Evolutionary conservation across 2,113 vertebrate species (phyloP).

Genomic region (Hyperopisus bebe): DNA sequence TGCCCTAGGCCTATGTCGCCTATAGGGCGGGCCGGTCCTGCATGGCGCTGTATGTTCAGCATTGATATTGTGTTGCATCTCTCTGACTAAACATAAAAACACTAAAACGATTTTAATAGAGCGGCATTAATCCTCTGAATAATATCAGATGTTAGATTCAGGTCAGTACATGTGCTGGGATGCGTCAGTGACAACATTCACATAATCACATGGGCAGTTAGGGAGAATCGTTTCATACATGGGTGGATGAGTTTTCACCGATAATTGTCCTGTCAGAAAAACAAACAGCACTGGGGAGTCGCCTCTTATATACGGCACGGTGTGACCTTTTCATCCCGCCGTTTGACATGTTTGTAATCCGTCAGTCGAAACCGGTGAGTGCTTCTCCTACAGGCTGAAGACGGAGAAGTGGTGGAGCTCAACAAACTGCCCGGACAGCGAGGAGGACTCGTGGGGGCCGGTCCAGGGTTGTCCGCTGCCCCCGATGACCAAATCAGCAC

Average conservation of each 20-base stretch:
- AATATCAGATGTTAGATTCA: not conserved
- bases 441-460: not conserved
- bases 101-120: not conserved
- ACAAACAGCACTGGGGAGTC: not conserved
- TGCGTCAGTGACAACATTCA: not conserved
- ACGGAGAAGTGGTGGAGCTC: conserved; percentile 2
- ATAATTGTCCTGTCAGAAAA: not conserved
- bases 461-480: too few relatives aligned
- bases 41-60: not conserved
- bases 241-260: not conserved
- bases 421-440: not conserved
- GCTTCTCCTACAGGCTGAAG: not conserved
- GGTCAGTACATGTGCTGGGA: not conserved
- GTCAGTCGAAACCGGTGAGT: not conserved
- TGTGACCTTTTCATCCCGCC: not conserved
- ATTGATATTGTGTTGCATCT: not conserved
- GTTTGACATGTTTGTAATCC: not conserved
- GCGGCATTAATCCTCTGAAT: not conserved
- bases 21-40: not conserved
- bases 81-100: not conserved
- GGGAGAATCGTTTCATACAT: not conserved
- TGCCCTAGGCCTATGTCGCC: not conserved
- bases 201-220: not conserved
- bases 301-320: not conserved
- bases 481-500: not conserved